These are phyloP conservation scores for Drosophila elegans DNA, from an alignment of 1,140 invertebrate species.

Conservation along the genomic window DNA sequence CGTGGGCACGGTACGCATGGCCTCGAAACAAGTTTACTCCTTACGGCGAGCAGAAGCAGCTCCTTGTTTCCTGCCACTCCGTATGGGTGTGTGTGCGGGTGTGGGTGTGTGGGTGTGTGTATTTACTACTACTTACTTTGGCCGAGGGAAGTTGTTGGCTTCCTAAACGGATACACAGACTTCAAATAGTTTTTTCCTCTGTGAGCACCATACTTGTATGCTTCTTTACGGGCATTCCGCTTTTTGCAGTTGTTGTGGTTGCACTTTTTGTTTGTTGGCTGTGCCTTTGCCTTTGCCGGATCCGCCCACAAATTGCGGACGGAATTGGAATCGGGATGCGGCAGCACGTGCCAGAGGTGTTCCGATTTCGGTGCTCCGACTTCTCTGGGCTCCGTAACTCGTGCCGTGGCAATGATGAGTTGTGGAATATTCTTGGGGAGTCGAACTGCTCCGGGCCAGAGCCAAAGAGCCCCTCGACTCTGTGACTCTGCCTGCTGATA, in stretches of 20 bases:
- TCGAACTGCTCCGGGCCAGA: background rate
- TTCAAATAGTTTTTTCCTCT: conserved; percentile 69
- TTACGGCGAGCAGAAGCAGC: conserved; percentile 1
- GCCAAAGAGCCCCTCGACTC: conserved; percentile 36
- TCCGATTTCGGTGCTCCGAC: conserved; percentile 3
- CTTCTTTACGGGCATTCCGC: conserved; percentile 47
- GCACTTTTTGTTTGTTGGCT: conserved; percentile 38
- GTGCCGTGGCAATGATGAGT: conserved; percentile 42
- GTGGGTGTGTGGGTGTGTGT: background rate
- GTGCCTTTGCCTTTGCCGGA: conserved; percentile 8
- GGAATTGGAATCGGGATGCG: conserved; percentile 25
- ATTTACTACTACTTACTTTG: conserved; percentile 62
- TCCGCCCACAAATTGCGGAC: conserved; percentile 15
- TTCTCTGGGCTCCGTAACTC: conserved; percentile 11
- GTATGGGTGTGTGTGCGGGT: conserved; percentile 9
- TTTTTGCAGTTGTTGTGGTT: conserved; percentile 47
- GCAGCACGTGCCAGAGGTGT: conserved; percentile 59
- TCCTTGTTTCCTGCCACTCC: conserved; percentile 47
- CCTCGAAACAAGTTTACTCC: conserved; percentile 19
- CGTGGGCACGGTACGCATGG: conserved; percentile 36
- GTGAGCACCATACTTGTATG: conserved; percentile 59
- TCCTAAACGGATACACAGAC: conserved; percentile 81
- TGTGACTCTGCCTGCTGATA: conserved; percentile 34
- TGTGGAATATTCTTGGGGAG: conserved; percentile 45
- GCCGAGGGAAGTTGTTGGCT: conserved; percentile 73